These are phyloP conservation scores for Meda fulgida DNA, from an alignment of 2,797 vertebrate genomes.

Conservation along the genomic window DNA sequence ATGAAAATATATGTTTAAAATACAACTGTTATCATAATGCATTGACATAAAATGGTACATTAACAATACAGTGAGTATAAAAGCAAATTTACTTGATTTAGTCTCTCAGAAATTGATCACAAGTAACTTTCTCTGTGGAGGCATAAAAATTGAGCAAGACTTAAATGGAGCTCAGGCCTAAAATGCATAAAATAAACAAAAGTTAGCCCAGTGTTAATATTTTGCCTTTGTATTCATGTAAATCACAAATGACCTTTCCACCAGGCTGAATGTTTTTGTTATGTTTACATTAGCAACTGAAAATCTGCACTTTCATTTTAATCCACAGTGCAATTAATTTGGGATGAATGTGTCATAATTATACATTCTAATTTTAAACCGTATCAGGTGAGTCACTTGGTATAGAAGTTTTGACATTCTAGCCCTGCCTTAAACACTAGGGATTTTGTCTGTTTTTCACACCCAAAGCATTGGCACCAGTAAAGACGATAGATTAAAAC, in stretches of 20 bases:
- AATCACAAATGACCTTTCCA: constrained; percentile 12
- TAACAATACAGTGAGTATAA: background rate
- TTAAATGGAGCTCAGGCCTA: background rate
- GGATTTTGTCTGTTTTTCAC: constrained; percentile 21
- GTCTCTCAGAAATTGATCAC: background rate
- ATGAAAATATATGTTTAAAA: too few relatives aligned
- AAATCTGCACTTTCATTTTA: background rate
- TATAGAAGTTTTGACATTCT: constrained; percentile 5
- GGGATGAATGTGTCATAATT: background rate
- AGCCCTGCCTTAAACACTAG: background rate
- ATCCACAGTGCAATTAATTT: constrained; percentile 7
- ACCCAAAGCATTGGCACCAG: constrained; percentile 15
- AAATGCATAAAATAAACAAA: background rate
- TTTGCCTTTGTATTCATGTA: background rate
- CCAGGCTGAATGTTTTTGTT: background rate
- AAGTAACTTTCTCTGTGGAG: background rate
- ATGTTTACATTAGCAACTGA: constrained; percentile 4
- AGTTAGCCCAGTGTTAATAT: background rate
- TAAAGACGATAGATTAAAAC: constrained; percentile 8
- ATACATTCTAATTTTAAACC: constrained; percentile 14
- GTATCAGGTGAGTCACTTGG: constrained; percentile 14
- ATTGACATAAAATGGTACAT: background rate
- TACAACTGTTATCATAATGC: background rate
- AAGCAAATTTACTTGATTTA: background rate
- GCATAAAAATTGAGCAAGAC: too few relatives aligned